Percentiles rank a stretch among this genome's conserved stretches.
Conservation (phyloP, 1,140 invertebrate genomes). For the Eulimnadia texana region DNA sequence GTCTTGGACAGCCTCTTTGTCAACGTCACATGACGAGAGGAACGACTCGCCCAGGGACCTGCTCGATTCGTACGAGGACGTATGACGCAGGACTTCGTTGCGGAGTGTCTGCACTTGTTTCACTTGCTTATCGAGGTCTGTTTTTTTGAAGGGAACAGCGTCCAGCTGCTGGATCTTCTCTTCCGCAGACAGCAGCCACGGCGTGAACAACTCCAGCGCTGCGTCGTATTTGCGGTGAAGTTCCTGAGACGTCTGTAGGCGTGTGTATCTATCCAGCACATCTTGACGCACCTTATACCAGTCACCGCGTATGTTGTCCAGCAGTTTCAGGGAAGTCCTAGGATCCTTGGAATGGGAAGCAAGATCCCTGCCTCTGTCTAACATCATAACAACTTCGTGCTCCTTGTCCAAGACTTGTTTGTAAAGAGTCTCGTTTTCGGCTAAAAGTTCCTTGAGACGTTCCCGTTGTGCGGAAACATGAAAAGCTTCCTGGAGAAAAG, state of each 20-base stretch:
- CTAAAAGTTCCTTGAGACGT: constrained; percentile 67
- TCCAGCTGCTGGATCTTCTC: constrained; percentile 62
- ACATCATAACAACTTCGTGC: constrained; percentile 83
- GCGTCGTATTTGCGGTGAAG: constrained; percentile 81
- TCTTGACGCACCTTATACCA: constrained; percentile 83
- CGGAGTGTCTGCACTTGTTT: constrained; percentile 77
- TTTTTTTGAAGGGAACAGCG: constrained; percentile 58
- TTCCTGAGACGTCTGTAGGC: constrained; percentile 58
- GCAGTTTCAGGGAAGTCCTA: constrained; percentile 43
- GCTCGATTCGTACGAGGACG: constrained; percentile 80
- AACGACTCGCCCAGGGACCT: constrained; percentile 72
- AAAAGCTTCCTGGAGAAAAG: constrained; percentile 52
- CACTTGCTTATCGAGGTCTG: constrained; percentile 74
- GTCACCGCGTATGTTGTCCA: constrained; percentile 71
- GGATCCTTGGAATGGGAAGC: constrained; percentile 38
- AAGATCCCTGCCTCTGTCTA: constrained; percentile 76
- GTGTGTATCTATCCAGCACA: constrained; percentile 63
- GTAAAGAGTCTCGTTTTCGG: constrained; percentile 79
- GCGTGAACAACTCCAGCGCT: constrained; percentile 65
- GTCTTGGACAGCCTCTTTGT: constrained; percentile 73
- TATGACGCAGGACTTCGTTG: constrained; percentile 65
- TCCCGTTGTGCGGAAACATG: constrained; percentile 75
- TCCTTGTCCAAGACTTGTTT: constrained; percentile 74
- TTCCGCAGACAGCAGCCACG: constrained; percentile 76
- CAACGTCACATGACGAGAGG: constrained; percentile 59